phyloP scores from a whole-genome alignment of 2,113 vertebrate species.

The Pholis gunnellus region DNA sequence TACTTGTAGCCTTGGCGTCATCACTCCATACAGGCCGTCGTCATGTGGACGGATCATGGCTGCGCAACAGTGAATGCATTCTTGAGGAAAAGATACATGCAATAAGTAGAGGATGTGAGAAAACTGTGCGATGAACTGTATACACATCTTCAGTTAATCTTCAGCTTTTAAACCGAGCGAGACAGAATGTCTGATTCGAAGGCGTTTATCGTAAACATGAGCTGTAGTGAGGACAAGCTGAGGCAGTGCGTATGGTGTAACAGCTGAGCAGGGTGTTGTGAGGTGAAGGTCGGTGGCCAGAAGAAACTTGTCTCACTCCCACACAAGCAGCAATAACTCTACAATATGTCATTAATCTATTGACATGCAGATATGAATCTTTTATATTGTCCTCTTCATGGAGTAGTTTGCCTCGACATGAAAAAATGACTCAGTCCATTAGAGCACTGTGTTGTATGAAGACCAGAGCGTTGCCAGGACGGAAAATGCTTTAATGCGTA shows the following conservation, averaged over 20 bases:
- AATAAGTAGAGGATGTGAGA: not conserved
- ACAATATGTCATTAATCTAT: not conserved
- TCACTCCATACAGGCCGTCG: slow-evolving; percentile 15
- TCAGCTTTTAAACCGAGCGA: not conserved
- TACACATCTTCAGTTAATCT: not conserved
- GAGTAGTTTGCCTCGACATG: not conserved
- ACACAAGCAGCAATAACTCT: slow-evolving; percentile 22
- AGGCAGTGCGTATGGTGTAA: slow-evolving; percentile 3
- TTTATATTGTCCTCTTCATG: not conserved
- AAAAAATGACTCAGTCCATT: not conserved
- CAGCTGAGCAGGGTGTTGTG: slow-evolving; percentile 43
- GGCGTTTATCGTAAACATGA: slow-evolving; percentile 35
- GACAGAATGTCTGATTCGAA: slow-evolving; percentile 14
- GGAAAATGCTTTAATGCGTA: slow-evolving; percentile 4
- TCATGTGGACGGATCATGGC: slow-evolving; percentile 17
- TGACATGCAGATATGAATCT: not conserved
- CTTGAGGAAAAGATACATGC: not conserved
- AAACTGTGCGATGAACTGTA: not conserved
- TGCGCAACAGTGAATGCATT: slow-evolving; percentile 10
- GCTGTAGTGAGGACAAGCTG: slow-evolving; percentile 12
- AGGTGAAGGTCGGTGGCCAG: slow-evolving; percentile 41
- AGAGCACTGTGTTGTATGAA: not conserved
- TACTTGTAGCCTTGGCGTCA: slow-evolving; percentile 38
- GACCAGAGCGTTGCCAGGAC: not conserved
- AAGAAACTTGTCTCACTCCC: slow-evolving; percentile 37